A percentile compares a stretch with the other conserved stretches of the same genome.
phyloP scores from a whole-genome alignment of 2,113 vertebrate species.

The Rhinogobius similis region DNA sequence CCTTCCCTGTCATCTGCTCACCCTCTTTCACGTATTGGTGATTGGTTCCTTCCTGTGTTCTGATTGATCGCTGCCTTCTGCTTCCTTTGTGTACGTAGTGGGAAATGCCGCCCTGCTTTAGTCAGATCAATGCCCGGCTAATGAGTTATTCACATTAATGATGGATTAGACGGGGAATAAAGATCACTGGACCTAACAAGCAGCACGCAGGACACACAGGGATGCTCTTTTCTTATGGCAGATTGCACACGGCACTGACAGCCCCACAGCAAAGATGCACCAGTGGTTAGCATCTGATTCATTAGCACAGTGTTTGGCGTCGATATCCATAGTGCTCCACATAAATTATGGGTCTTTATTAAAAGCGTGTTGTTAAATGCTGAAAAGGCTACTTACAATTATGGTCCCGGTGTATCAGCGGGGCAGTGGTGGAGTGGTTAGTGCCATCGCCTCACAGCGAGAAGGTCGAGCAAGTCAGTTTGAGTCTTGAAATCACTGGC shows the following conservation, averaged over 20 bases:
- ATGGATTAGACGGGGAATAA: conserved; percentile 20
- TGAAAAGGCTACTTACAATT: conserved; percentile 38
- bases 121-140: conserved; percentile 67
- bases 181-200: conserved; percentile 18
- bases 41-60: conserved; percentile 64
- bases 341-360: conserved; percentile 52
- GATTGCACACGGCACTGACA: conserved; percentile 24
- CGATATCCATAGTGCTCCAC: conserved; percentile 31
- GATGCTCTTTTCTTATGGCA: conserved; percentile 16
- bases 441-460: neutral
- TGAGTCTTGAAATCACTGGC: no score
- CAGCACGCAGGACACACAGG: conserved; percentile 4
- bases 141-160: conserved; percentile 62
- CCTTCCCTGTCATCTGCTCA: conserved; percentile 66
- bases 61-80: conserved; percentile 62
- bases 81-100: conserved; percentile 47
- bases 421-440: neutral
- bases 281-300: conserved; percentile 31
- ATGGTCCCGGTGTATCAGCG: conserved; percentile 1
- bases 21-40: conserved; percentile 42
- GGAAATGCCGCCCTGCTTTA: conserved; percentile 21
- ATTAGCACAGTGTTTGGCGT: conserved; percentile 41
- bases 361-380: conserved; percentile 34
- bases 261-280: conserved; percentile 18
- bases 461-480: no score